Evolutionary conservation across 2,113 vertebrate species (phyloP), one percentile per base, ranked within the genome.

Genomic region (Peromyscus maniculatus): DNA sequence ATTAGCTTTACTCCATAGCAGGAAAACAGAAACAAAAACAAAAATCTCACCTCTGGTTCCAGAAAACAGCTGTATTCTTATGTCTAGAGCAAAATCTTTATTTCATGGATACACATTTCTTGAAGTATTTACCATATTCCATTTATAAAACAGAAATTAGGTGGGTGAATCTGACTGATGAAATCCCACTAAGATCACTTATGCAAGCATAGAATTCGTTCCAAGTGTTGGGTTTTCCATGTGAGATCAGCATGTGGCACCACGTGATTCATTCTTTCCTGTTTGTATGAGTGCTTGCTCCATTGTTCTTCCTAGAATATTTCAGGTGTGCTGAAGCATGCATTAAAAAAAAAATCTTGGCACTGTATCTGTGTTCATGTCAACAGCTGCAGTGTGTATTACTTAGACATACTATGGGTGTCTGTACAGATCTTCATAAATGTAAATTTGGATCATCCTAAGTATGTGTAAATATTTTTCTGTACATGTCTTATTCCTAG

Each of bases 301-400:
- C 4, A 39, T 26, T 87, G 75, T 86, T 77, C 77, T 95, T 59
- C 52, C 80, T 43, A 49, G 57, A 96, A 75, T 78, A 89, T 75
- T 96, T 97, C 94, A 97, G 93, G 94, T 87, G 57, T 96, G 49
- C 91, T 94, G 5, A 91, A 91, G 31, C 89, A 80, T 80, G 80
- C 87, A 90, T 87, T 78, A 84, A 92, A 83, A 87, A 67, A 43
- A 62, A 91, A 79, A 74, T 5, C 93, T 94, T 84, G 82, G 69
- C 93, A 71, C 43, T 0, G 21, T 11, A 49, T 87, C 95, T 96
- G 15, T 74, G 7, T 97, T 87, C 84, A 57, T 93, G 78, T 94
- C 91, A 84, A 69, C 67, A 96, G 80, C 62, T 96, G 19, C 62
- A 89, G 15, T 39, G 55, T 91, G 11, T 93, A 62, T 87, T 8